A percentile compares a stretch with the other conserved stretches of the same genome.
Conservation (phyloP, 2,113 vertebrate genomes). For the Andinoacara biseriatus region DNA sequence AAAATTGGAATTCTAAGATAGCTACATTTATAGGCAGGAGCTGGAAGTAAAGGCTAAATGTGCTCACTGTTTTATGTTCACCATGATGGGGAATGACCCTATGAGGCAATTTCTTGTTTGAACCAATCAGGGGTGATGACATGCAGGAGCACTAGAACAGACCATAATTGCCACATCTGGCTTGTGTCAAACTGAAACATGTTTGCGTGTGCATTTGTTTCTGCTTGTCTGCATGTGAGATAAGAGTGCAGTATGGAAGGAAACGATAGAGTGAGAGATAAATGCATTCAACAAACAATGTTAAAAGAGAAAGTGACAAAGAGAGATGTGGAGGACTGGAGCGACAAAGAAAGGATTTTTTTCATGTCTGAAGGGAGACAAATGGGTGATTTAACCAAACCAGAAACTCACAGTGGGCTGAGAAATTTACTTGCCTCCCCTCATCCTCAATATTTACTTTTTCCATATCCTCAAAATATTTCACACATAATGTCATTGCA, state of each 20-base stretch:
- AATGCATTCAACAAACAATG: not conserved
- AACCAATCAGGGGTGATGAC: slow-evolving; percentile 69
- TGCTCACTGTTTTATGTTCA: slow-evolving; percentile 44
- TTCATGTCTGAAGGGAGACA: slow-evolving; percentile 48
- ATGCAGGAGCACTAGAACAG: slow-evolving; percentile 56
- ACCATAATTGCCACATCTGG: slow-evolving; percentile 67
- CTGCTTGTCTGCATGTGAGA: slow-evolving; percentile 27
- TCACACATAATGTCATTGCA: slow-evolving; percentile 66
- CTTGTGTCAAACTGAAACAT: slow-evolving; percentile 51
- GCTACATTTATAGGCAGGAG: slow-evolving; percentile 27
- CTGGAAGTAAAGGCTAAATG: slow-evolving; percentile 19
- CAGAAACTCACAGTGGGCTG: slow-evolving; percentile 60
- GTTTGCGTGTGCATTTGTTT: slow-evolving; percentile 20
- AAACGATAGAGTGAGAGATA: not conserved
- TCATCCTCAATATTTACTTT: slow-evolving; percentile 61
- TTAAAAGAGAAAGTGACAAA: slow-evolving; percentile 15
- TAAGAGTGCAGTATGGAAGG: not conserved
- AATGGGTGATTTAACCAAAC: slow-evolving; percentile 46
- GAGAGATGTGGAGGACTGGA: not conserved
- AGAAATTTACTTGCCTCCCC: slow-evolving; percentile 53
- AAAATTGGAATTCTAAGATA: slow-evolving; percentile 28
- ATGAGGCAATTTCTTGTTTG: slow-evolving; percentile 63
- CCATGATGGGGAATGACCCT: slow-evolving; percentile 49
- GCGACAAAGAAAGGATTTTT: slow-evolving; percentile 8
- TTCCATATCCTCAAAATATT: slow-evolving; percentile 66